Base-by-base conservation (phyloP, 1,140 invertebrate species). In the Drosophila pseudoananassae region DNA sequence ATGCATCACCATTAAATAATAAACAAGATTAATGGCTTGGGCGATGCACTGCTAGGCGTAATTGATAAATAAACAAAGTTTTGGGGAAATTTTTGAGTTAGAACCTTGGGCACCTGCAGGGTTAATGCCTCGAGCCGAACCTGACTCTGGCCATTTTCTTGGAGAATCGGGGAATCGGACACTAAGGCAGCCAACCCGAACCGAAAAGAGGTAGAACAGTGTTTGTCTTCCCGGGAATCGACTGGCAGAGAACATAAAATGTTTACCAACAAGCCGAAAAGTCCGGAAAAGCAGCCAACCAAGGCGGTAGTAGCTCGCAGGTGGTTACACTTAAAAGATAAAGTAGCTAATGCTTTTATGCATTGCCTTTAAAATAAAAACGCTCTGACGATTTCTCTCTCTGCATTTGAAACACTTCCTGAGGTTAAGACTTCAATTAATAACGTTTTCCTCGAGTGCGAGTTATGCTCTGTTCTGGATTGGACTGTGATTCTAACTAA, bases 151-250 rank as follows among this genome's bases (percentile, higher is more conserved):
- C 4, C 29, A 10, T 17, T 72, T 76, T 45, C 76, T 52, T 69
- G 71, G 59, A 29, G 50, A 46, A 47, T 46, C 50, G 2, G 65
- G 43, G 40, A 68, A 56, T 31, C 52, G 64, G 63, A 70, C 43
- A 55, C 50, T 56, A 4, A 27, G 66, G 43, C 51, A 77, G 58
- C 81, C 60, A 75, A 85, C 78, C 81, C 59, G 57, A 73, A 72
- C 55, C 46, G 27, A 36, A 59, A 55, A 50, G 17, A 25, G 36
- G 46, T 46, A 43, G 45, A 52, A 52, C 38, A 73, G 52, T 76
- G 80, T 79, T 79, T 84, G 76, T 58, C 63, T 85, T 85, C 74
- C 61, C 61, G 61, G 65, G 81, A 85, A 85, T 74, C 52, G 72
- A 68, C 60, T 60, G 64, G 68, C 76, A 59, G 54, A 77, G 60